Conservation (phyloP, 2,888 invertebrate species). For the Eumacrocentrus americanus region DNA sequence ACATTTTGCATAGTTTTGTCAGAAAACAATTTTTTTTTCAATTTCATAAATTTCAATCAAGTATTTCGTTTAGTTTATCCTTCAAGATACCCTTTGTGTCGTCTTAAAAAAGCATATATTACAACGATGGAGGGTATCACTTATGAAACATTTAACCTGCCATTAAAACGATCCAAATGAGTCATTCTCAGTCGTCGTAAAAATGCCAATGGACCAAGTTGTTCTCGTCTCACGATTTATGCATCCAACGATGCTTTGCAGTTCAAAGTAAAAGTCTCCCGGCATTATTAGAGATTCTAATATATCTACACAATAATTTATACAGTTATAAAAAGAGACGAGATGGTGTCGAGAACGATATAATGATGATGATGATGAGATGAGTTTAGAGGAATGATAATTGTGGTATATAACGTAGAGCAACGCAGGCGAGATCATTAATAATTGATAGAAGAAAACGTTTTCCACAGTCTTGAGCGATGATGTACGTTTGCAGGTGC, state of each 20-base stretch:
- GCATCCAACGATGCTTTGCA: slow-evolving; percentile 1
- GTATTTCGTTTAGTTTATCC: too few relatives aligned
- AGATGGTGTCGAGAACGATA: neutral
- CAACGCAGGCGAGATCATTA: slow-evolving; percentile 7
- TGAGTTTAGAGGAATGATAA: slow-evolving; percentile 11
- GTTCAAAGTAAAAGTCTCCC: slow-evolving; percentile 2
- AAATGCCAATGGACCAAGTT: neutral
- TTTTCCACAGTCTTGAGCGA: slow-evolving; percentile 4
- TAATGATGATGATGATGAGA: slow-evolving; percentile 9
- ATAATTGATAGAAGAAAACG: slow-evolving; percentile 16
- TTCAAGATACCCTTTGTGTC: neutral
- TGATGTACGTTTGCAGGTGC: slow-evolving; percentile 20
- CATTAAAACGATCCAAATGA: slow-evolving; percentile 11
- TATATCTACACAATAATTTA: neutral
- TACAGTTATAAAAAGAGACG: neutral
- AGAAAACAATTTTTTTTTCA: too few relatives aligned
- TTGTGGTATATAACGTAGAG: neutral
- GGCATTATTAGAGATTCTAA: neutral
- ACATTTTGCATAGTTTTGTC: too few relatives aligned
- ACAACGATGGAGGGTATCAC: slow-evolving; percentile 7
- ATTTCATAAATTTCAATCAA: neutral
- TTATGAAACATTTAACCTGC: slow-evolving; percentile 4
- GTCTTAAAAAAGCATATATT: neutral
- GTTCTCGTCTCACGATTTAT: neutral
- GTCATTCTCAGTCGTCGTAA: slow-evolving; percentile 6